Percentiles rank a stretch among this genome's conserved stretches.
Conservation (phyloP, 2,888 invertebrate species). For the Melolontha melolontha region DNA sequence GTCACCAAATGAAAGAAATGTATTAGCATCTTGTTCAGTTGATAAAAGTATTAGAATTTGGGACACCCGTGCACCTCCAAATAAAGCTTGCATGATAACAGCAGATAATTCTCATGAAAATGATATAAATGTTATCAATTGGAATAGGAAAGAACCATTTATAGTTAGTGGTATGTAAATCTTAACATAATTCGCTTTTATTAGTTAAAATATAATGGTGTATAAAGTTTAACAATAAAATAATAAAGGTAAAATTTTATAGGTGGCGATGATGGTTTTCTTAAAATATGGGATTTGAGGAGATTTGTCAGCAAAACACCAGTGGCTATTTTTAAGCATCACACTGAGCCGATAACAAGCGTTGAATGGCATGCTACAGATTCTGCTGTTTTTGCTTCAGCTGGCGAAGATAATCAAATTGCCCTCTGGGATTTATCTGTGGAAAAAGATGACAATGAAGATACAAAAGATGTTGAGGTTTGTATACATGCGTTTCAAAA, state of each 20-base stretch:
- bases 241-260: constrained; percentile 52
- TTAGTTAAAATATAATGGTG: background rate
- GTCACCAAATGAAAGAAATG: constrained; percentile 95
- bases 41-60: constrained; percentile 94
- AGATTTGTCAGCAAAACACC: constrained; percentile 83
- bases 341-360: constrained; percentile 92
- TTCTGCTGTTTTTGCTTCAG: constrained; percentile 92
- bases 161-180: constrained; percentile 78
- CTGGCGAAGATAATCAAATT: constrained; percentile 94
- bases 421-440: constrained; percentile 97
- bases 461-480: constrained; percentile 67
- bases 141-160: constrained; percentile 93
- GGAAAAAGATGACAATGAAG: constrained; percentile 79
- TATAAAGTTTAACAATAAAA: constrained; percentile 9
- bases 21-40: constrained; percentile 89
- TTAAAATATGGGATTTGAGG: constrained; percentile 96
- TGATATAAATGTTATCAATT: constrained; percentile 97
- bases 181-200: background rate
- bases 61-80: constrained; percentile 90
- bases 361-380: constrained; percentile 98
- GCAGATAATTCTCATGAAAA: constrained; percentile 86
- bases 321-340: constrained; percentile 95
- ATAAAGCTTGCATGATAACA: constrained; percentile 92
- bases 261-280: constrained; percentile 96
- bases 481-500: constrained; percentile 21